Conservation (phyloP, 2,888 invertebrate species). For the Tortricodes alternella region DNA sequence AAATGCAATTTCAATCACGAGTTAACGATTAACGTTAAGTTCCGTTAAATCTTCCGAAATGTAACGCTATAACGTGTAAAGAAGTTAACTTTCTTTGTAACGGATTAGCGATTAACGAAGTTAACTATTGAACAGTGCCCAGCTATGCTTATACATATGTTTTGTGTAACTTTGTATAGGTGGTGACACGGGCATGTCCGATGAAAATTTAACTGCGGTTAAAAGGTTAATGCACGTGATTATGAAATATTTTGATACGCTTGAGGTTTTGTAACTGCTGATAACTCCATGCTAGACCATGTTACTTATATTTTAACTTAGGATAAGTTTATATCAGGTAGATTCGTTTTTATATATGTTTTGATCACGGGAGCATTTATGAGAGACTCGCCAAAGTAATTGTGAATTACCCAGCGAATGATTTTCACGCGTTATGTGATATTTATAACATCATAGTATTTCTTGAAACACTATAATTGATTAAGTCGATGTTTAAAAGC, state of each 20-base stretch:
- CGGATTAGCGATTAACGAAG: no score
- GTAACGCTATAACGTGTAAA: no score
- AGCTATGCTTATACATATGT: no score
- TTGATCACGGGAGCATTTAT: conserved; percentile 59
- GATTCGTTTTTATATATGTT: conserved; percentile 51
- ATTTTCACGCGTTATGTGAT: conserved; percentile 4
- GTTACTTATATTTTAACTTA: conserved; percentile 48
- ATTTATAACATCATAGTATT: conserved; percentile 14
- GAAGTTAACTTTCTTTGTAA: no score
- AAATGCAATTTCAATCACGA: no score
- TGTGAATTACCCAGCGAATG: conserved; percentile 36
- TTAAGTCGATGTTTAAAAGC: conserved; percentile 23
- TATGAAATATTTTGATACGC: conserved; percentile 18
- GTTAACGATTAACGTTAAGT: no score
- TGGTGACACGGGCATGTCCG: no score
- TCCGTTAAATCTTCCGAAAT: no score
- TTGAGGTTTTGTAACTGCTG: conserved; percentile 28
- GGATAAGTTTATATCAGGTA: conserved; percentile 50
- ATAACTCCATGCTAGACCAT: conserved; percentile 35
- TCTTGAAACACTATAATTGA: conserved; percentile 6
- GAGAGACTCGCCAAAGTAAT: conserved; percentile 43
- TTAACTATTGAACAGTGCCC: no score
- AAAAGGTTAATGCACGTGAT: not conserved
- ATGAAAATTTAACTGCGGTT: no score
- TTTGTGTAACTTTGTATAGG: no score